Base-by-base conservation (phyloP, 2,113 vertebrate genomes). In the Poeciliopsis prolifica region DNA sequence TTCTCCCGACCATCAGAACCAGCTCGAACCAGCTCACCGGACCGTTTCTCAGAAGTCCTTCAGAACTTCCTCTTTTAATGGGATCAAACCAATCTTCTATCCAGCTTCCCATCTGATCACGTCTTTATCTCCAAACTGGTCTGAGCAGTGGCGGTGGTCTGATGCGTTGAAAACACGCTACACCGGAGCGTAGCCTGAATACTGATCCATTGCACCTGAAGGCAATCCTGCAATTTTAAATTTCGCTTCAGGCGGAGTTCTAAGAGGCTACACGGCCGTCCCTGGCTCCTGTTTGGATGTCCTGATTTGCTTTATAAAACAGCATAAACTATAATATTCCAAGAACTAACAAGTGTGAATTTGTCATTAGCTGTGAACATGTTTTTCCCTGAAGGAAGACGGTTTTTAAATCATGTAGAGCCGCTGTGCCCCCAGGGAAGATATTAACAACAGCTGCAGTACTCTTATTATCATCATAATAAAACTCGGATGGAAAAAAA, bases 11-110 rank as follows among this genome's bases (percentile, higher is more conserved):
- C 35, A 37, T 35, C 69, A 83, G 62, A n/a, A 33, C 66, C 33
- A 9, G 48, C 72, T 24, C 71, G 62, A n/a, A 33, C 66, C 33
- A 9, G 48, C 72, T 24, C 74, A 22, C 40, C 14, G 30, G 70
- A n/a, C 77, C 68, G 51, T 65, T 54, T 69, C 77, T 84, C 70
- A 60, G 22, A 71, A 68, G 40, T 78, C 44, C 78, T 70, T 77
- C 10, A 37, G 35, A 37, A 37, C 35, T 37, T 37, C 83, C 84
- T 87, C 91, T 91, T 85, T 81, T 84, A 84, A 93, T 80, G 63
- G 87, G 89, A 91, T 91, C 78, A 89, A 91, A 85, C 89, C 90
- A 92, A 92, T 78, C 83, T 71, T 85, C 87, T 85, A 82, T 79
- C 71, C 7, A 5, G 51, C 83, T 73, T 76, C 89, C 87, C 72